Percentiles rank a stretch among this genome's conserved stretches.
Conservation (phyloP, 2,888 invertebrate species). For the Parelbella ahira region DNA sequence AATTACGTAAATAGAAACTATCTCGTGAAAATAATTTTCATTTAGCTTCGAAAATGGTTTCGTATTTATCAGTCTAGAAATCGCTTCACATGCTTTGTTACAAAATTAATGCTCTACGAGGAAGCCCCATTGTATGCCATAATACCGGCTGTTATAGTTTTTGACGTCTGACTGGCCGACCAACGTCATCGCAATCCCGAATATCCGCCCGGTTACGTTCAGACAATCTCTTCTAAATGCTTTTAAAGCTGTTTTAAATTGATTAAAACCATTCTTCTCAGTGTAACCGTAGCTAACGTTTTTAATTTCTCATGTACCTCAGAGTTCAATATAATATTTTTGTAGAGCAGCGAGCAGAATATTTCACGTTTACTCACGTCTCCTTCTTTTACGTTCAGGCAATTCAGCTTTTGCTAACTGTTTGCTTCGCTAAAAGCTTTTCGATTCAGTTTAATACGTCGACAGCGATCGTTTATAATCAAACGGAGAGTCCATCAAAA, state of each 20-base stretch:
- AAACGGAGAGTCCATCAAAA: conserved; percentile 58
- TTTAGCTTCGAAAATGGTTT: conserved; percentile 9
- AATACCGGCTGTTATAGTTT: conserved; percentile 23
- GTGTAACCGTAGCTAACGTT: conserved; percentile 4
- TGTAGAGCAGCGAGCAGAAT: conserved; percentile 17
- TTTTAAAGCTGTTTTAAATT: conserved; percentile 22
- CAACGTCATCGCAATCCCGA: conserved; percentile 20
- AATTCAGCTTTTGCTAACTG: conserved; percentile 29
- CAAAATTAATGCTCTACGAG: conserved; percentile 21
- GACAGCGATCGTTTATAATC: conserved; percentile 37
- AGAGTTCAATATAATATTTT: conserved; percentile 21
- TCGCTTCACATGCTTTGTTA: conserved; percentile 16
- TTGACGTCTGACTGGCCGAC: conserved; percentile 23
- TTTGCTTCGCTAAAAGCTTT: conserved; percentile 35
- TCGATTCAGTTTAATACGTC: conserved; percentile 33
- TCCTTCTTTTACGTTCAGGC: conserved; percentile 27
- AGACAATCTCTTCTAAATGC: conserved; percentile 21
- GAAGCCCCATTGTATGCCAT: conserved; percentile 18
- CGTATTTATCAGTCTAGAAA: conserved; percentile 18
- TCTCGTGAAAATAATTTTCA: conserved; percentile 7
- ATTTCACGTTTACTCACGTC: conserved; percentile 26
- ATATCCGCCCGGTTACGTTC: conserved; percentile 18
- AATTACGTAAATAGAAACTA: no score
- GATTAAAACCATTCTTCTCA: conserved; percentile 22
- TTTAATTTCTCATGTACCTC: conserved; percentile 20